phyloP scores from a whole-genome alignment of 2,113 vertebrate genomes.

The Rhombomys opimus region DNA sequence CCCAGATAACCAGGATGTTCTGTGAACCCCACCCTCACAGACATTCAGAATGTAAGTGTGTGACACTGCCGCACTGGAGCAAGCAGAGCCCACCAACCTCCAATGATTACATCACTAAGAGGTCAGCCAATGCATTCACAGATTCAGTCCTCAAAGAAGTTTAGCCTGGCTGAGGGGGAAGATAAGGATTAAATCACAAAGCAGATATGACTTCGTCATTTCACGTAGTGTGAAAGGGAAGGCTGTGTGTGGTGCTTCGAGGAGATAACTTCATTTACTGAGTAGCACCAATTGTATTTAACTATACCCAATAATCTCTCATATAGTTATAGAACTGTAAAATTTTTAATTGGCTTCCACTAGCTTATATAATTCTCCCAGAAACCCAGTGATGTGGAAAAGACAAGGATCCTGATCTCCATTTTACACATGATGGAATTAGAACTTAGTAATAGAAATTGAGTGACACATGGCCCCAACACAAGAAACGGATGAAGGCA shows the following conservation, averaged over 20 bases:
- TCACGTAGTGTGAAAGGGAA: neutral
- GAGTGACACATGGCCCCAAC: neutral
- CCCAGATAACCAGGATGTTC: neutral
- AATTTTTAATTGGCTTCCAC: constrained; percentile 63
- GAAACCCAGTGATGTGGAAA: constrained; percentile 52
- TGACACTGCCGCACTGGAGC: neutral
- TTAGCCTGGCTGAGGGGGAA: neutral
- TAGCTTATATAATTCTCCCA: constrained; percentile 55
- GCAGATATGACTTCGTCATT: neutral
- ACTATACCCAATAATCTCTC: constrained; percentile 59
- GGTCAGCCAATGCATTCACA: neutral
- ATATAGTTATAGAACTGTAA: constrained; percentile 58
- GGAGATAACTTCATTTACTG: constrained; percentile 58
- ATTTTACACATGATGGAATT: constrained; percentile 43
- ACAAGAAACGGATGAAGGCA: neutral
- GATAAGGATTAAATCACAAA: neutral
- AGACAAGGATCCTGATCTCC: constrained; percentile 42
- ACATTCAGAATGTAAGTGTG: neutral
- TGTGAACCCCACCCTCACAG: neutral
- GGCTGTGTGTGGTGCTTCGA: neutral
- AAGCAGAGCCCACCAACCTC: neutral
- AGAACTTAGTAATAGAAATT: neutral
- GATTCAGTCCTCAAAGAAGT: neutral
- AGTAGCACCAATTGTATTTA: constrained; percentile 15
- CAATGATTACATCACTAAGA: too few relatives aligned